These are phyloP conservation scores for Saturnia pavonia DNA, from an alignment of 2,888 invertebrate species.

Conservation along the genomic window DNA sequence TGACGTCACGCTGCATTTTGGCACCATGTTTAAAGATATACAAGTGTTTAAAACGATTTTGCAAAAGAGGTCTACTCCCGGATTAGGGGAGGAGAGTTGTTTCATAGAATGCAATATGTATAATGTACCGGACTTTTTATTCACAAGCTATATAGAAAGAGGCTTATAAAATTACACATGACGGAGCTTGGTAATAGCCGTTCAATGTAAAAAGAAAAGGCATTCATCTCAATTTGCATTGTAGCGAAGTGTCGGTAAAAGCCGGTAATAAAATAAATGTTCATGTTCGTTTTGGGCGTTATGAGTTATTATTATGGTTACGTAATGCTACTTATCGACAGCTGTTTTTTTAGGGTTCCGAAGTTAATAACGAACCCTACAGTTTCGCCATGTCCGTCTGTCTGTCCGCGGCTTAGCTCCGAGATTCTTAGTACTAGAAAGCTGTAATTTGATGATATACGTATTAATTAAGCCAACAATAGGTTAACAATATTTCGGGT, in stretches of 20 bases:
- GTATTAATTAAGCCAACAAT: too few species aligned
- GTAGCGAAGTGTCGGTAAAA: conserved; percentile 8
- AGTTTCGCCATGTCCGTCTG: too few species aligned
- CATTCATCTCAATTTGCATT: conserved; percentile 4
- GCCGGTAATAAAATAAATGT: conserved; percentile 7
- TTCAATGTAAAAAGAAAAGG: neutral
- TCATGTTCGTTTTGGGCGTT: neutral
- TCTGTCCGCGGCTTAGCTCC: too few species aligned
- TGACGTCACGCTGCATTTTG: too few species aligned
- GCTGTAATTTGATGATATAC: too few species aligned
- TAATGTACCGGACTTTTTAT: neutral
- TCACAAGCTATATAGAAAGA: neutral
- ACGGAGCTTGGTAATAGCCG: neutral
- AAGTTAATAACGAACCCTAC: too few species aligned
- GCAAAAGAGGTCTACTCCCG: too few species aligned
- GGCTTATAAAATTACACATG: conserved; percentile 12
- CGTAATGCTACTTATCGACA: neutral
- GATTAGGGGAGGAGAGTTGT: neutral
- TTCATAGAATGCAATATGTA: neutral
- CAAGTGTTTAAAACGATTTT: too few species aligned
- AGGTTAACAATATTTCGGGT: too few species aligned
- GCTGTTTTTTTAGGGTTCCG: neutral
- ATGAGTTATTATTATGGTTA: neutral
- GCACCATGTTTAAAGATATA: too few species aligned
- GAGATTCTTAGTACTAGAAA: too few species aligned